Percentiles rank a stretch among this genome's conserved stretches.
phyloP scores from a whole-genome alignment of 1,140 invertebrate genomes.

The Cataglyphis hispanica region DNA sequence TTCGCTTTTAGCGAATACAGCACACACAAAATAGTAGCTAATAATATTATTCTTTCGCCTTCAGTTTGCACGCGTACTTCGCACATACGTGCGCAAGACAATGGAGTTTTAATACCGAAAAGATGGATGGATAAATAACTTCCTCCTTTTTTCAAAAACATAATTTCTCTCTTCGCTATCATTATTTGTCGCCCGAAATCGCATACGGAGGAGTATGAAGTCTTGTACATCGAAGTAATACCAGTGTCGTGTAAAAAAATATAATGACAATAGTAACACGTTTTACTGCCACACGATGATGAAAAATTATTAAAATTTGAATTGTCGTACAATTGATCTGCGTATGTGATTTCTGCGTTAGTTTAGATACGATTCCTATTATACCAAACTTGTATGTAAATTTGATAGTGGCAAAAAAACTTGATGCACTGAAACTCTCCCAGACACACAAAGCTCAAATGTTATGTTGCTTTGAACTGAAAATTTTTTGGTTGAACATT shows the following conservation, averaged over 20 bases:
- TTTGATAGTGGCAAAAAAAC: slow-evolving; percentile 28
- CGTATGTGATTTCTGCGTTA: slow-evolving; percentile 17
- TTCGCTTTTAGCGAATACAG: slow-evolving; percentile 49
- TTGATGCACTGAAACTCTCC: slow-evolving; percentile 17
- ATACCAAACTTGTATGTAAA: slow-evolving; percentile 31
- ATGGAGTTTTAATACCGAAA: slow-evolving; percentile 48
- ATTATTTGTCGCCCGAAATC: slow-evolving; percentile 28
- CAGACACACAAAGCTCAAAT: slow-evolving; percentile 16
- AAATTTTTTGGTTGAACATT: slow-evolving; percentile 33
- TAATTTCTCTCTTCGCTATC: slow-evolving; percentile 23
- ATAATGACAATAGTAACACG: slow-evolving; percentile 13
- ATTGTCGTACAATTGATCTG: slow-evolving; percentile 33
- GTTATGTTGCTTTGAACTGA: slow-evolving; percentile 24
- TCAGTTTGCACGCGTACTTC: slow-evolving; percentile 24
- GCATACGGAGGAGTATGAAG: slow-evolving; percentile 14
- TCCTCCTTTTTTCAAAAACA: not conserved
- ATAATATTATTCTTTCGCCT: slow-evolving; percentile 54
- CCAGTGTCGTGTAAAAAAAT: not conserved
- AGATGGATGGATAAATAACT: not conserved
- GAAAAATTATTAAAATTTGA: slow-evolving; percentile 27
- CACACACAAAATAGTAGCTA: slow-evolving; percentile 43
- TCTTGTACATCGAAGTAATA: not conserved
- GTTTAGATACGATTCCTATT: slow-evolving; percentile 61
- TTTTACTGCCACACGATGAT: slow-evolving; percentile 34
- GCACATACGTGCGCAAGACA: not conserved